Conservation (phyloP, 2,113 vertebrate species). For the Cyanocitta stelleri region DNA sequence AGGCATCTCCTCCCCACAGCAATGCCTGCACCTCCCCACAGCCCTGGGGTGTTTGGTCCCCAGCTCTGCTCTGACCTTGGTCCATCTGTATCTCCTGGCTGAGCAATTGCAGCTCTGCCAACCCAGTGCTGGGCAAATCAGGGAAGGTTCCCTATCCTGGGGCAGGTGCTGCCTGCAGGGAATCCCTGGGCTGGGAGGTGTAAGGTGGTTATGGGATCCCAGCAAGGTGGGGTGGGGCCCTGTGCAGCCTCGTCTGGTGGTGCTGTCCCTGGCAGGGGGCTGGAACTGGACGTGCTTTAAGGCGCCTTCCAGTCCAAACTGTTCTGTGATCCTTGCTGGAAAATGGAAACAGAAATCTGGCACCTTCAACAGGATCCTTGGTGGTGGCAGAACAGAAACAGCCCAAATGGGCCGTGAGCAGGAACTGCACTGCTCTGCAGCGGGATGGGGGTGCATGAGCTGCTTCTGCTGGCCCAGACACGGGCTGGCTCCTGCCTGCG, state of each 20-base stretch:
- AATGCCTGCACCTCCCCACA: rapidly evolving
- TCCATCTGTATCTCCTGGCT: neutral
- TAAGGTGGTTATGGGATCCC: rapidly evolving
- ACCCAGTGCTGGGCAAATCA: neutral
- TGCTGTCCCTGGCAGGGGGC: too few species aligned
- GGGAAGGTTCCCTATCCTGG: rapidly evolving
- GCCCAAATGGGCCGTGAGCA: rapidly evolving
- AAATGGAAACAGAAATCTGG: neutral
- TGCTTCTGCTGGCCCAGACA: neutral
- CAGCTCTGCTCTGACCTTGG: neutral
- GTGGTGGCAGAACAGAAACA: neutral
- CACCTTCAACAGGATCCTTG: neutral
- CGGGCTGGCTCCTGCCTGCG: neutral
- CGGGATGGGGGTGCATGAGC: rapidly evolving
- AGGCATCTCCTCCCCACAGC: neutral
- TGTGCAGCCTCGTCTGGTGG: neutral
- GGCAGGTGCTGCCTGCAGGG: neutral
- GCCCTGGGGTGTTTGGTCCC: rapidly evolving
- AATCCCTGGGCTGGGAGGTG: neutral
- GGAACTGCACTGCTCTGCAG: rapidly evolving
- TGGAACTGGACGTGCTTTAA: neutral
- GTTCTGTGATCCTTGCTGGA: neutral
- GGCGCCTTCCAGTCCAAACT: neutral
- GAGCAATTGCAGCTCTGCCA: neutral
- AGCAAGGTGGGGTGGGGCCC: neutral